Evolutionary conservation across 2,888 invertebrate genomes (phyloP).

Genomic region (Cheilosia vulpina): DNA sequence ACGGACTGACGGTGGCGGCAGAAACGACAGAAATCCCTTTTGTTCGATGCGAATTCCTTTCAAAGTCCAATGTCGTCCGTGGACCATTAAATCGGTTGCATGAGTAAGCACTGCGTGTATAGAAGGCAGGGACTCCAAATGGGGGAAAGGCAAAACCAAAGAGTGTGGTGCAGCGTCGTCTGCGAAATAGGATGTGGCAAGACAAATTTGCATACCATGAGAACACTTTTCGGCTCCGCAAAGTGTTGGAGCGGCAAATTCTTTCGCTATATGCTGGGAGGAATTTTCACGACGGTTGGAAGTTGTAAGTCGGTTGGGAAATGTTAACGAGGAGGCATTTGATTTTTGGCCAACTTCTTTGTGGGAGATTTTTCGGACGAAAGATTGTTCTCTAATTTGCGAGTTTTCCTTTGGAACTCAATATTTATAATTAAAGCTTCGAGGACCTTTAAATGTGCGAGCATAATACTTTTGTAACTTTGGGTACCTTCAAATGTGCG

Average conservation of each 20-base stretch:
- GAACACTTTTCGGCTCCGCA: slow-evolving; percentile 21
- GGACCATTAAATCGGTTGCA: slow-evolving; percentile 58
- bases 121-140: background rate
- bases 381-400: no score
- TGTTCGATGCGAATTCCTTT: slow-evolving; percentile 59
- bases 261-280: background rate
- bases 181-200: background rate
- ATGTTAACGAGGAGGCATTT: background rate
- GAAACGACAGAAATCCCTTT: slow-evolving; percentile 57
- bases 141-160: slow-evolving; percentile 1
- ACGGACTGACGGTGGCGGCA: slow-evolving; percentile 29
- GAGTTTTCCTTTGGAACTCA: no score
- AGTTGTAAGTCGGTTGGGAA: background rate
- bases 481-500: no score
- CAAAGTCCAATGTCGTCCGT: slow-evolving; percentile 43
- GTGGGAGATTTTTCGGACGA: no score
- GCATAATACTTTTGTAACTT: no score
- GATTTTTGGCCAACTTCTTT: no score
- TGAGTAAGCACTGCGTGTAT: slow-evolving; percentile 48
- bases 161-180: slow-evolving; percentile 1
- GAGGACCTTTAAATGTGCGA: no score
- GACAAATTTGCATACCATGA: slow-evolving; percentile 35
- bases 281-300: background rate
- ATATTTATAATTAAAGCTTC: no score
- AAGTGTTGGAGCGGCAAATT: slow-evolving; percentile 1